Evolutionary conservation across 2,113 vertebrate genomes (phyloP).

Genomic region (Chiloscyllium plagiosum): DNA sequence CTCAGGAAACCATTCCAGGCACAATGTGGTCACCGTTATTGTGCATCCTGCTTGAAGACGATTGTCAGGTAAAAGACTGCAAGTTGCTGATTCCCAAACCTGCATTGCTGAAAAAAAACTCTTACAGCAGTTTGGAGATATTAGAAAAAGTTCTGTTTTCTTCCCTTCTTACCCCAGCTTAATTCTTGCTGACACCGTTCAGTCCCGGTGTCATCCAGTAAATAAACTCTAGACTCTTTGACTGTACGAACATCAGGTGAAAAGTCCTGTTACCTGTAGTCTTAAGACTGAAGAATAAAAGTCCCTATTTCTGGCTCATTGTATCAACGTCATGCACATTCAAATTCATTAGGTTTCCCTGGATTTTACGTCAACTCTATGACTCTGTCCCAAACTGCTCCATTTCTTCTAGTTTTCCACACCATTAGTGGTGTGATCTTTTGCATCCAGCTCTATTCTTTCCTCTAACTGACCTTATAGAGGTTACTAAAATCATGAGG

Average conservation of each 20-base stretch:
- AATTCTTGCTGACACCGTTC: neutral
- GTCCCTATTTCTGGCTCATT: neutral
- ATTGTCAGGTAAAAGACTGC: conserved; percentile 73
- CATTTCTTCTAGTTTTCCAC: neutral
- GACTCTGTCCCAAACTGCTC: neutral
- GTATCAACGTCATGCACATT: neutral
- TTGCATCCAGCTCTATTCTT: neutral
- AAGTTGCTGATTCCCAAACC: neutral
- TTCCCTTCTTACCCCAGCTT: neutral
- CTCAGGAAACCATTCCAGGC: conserved; percentile 81
- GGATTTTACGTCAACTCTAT: neutral
- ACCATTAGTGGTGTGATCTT: neutral
- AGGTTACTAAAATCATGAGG: too few relatives aligned
- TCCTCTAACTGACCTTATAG: too few relatives aligned
- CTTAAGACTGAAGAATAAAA: neutral
- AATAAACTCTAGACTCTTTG: neutral
- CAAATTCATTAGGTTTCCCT: neutral
- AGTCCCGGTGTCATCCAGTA: neutral
- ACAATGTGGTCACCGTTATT: conserved; percentile 88
- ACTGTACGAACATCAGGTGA: neutral
- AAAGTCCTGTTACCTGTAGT: neutral
- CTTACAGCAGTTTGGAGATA: neutral
- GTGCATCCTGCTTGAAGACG: conserved; percentile 71
- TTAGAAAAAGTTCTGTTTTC: neutral
- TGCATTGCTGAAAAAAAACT: neutral